Evolutionary conservation across 1,140 invertebrate genomes (phyloP).

Genomic region (Helicorthomorpha holstii): DNA sequence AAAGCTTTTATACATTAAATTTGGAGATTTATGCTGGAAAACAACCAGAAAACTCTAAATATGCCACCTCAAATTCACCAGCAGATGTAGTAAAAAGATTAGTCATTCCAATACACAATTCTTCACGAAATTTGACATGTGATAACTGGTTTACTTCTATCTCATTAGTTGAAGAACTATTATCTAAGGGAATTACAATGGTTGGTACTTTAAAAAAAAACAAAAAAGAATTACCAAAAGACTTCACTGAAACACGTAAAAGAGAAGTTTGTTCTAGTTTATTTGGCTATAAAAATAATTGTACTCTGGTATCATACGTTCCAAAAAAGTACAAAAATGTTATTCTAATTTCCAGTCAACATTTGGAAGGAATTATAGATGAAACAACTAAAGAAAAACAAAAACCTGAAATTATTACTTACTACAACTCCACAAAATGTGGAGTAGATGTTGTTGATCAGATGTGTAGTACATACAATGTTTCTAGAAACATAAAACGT

Average conservation of each 20-base stretch:
- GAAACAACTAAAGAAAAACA: no score
- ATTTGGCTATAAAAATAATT: constrained; percentile 6
- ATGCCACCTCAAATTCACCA: neutral
- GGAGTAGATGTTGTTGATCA: no score
- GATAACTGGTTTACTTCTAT: constrained; percentile 10
- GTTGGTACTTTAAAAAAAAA: constrained; percentile 26
- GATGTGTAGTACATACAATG: no score
- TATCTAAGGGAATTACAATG: neutral
- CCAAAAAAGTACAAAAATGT: constrained; percentile 11
- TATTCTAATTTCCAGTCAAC: constrained; percentile 12
- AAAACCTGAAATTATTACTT: no score
- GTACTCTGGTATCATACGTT: constrained; percentile 22
- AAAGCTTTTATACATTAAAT: neutral
- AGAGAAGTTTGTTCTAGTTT: constrained; percentile 16
- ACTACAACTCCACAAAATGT: no score
- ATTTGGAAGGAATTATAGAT: constrained; percentile 10
- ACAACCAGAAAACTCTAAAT: neutral
- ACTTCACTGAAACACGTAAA: constrained; percentile 10
- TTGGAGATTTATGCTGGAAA: constrained; percentile 18
- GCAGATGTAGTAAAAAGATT: constrained; percentile 5
- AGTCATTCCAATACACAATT: neutral
- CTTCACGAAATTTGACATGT: constrained; percentile 4
- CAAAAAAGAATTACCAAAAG: constrained; percentile 23
- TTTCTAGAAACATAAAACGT: no score
- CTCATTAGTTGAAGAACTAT: constrained; percentile 3